Percentiles rank a stretch among this genome's conserved stretches.
These are phyloP conservation scores for Montipora capitata DNA, from an alignment of 92 coral and sea anemone species.

Conservation along the genomic window DNA sequence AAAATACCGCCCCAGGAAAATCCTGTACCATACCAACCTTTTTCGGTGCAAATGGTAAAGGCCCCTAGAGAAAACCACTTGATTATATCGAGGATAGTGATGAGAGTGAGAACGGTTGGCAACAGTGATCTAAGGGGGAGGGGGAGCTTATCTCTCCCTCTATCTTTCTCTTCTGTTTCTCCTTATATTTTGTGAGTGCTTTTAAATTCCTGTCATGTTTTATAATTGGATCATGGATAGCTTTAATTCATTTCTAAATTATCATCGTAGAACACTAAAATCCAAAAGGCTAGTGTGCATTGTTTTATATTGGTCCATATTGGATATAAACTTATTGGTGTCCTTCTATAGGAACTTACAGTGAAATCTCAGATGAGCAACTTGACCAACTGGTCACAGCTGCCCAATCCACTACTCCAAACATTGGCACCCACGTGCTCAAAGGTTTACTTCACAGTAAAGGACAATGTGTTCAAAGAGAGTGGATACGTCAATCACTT, in stretches of 20 bases:
- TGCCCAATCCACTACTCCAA: neutral
- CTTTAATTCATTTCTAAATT: neutral
- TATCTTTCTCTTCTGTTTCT: neutral
- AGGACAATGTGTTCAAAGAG: slow-evolving; percentile 68
- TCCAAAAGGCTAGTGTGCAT: neutral
- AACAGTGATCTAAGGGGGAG: neutral
- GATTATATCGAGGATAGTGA: too few relatives aligned
- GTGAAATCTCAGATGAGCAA: too few relatives aligned
- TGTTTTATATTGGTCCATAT: neutral
- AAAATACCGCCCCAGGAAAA: neutral
- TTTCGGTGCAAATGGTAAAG: neutral
- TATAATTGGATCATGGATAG: slow-evolving; percentile 5
- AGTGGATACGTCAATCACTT: slow-evolving; percentile 68
- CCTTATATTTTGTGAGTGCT: neutral
- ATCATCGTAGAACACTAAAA: neutral
- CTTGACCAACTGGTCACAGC: neutral
- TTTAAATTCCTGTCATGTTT: slow-evolving; percentile 2
- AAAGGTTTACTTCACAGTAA: neutral
- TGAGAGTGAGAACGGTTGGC: neutral
- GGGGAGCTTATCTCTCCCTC: neutral
- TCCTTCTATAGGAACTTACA: too few relatives aligned
- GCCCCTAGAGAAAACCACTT: neutral
- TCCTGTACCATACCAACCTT: slow-evolving; percentile 3
- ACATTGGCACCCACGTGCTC: neutral
- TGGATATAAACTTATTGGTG: too few relatives aligned